A percentile compares a stretch with the other conserved stretches of the same genome.
These are phyloP conservation scores for Sinotaia quadrata DNA, from an alignment of 2,888 invertebrate species.

Conservation along the genomic window DNA sequence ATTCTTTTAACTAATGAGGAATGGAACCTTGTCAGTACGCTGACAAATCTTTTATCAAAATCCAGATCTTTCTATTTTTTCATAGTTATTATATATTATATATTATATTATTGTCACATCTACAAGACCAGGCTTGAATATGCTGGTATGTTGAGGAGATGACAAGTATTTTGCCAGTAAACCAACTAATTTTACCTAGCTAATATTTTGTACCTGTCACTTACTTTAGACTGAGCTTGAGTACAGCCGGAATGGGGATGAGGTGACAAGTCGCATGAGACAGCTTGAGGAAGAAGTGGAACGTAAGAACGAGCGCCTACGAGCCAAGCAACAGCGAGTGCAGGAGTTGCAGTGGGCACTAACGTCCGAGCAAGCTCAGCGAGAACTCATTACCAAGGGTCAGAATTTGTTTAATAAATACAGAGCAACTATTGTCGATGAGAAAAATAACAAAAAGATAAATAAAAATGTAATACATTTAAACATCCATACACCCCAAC, in stretches of 20 bases:
- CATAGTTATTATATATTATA: no score
- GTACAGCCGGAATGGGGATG: neutral
- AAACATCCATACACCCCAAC: no score
- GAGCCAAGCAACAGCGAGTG: slow-evolving; percentile 40
- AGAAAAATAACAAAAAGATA: neutral
- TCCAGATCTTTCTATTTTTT: no score
- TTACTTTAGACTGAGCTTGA: neutral
- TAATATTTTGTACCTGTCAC: no score
- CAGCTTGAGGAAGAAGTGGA: slow-evolving; percentile 41
- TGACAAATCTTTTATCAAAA: no score
- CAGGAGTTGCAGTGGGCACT: slow-evolving; percentile 39
- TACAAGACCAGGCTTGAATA: no score
- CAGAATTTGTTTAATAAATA: neutral
- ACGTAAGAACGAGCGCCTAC: slow-evolving; percentile 41
- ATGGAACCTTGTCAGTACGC: no score
- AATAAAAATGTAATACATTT: neutral
- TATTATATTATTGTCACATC: no score
- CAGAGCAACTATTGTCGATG: neutral
- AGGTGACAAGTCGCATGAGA: neutral
- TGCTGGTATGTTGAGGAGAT: no score
- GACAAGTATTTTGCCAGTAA: no score
- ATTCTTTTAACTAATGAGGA: no score
- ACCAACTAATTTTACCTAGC: no score
- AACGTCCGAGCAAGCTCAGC: neutral
- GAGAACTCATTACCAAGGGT: neutral